These are phyloP conservation scores for Esperia sulphurella DNA, from an alignment of 2,888 invertebrate genomes.

Conservation along the genomic window DNA sequence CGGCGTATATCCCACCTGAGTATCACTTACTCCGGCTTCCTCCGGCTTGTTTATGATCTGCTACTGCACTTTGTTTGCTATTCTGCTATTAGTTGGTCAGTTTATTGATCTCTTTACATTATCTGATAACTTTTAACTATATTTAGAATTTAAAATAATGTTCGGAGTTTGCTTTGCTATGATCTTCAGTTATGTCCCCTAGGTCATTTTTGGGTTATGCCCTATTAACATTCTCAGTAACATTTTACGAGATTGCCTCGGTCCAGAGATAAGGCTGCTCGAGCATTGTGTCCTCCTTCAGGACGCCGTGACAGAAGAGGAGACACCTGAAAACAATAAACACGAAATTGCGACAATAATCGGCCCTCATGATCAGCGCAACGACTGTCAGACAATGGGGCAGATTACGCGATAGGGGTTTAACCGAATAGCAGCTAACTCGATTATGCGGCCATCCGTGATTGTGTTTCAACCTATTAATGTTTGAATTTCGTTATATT, in stretches of 20 bases:
- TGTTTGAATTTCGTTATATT: conserved; percentile 78
- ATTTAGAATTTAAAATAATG: background rate
- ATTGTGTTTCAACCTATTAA: conserved; percentile 77
- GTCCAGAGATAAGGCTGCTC: conserved; percentile 38
- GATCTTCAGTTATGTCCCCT: conserved; percentile 12
- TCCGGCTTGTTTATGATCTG: conserved; percentile 51
- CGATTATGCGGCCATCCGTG: conserved; percentile 77
- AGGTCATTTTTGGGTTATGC: background rate
- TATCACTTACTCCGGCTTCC: conserved; percentile 53
- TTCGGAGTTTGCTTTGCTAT: background rate
- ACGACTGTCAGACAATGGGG: conserved; percentile 71
- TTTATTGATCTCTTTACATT: conserved; percentile 11
- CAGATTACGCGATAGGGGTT: conserved; percentile 75
- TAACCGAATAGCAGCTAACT: conserved; percentile 76
- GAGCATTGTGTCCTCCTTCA: conserved; percentile 51
- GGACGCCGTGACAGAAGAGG: conserved; percentile 47
- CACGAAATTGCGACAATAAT: conserved; percentile 75
- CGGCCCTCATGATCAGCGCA: conserved; percentile 71
- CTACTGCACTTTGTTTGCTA: conserved; percentile 31
- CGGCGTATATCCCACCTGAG: conserved; percentile 62
- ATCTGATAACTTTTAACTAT: background rate
- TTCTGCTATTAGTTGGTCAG: conserved; percentile 17
- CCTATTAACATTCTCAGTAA: conserved; percentile 30
- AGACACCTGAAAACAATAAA: conserved; percentile 76
- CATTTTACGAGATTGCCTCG: conserved; percentile 43